Evolutionary conservation across 2,113 vertebrate genomes (phyloP).

Genomic region (Passer montanus): DNA sequence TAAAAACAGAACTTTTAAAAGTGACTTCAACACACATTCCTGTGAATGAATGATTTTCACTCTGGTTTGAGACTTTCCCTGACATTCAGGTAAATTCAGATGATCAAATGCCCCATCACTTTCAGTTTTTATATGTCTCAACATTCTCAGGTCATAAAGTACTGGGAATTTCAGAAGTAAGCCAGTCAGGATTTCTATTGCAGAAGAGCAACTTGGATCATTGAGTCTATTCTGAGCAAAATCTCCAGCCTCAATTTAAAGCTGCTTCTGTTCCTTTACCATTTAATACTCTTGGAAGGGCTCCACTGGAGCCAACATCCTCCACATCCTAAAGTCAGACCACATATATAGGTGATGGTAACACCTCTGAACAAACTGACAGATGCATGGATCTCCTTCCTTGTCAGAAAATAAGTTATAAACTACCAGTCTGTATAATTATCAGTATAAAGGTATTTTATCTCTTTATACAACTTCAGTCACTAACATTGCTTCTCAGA

Average conservation of each 20-base stretch:
- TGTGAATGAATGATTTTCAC: not conserved
- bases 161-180: not conserved
- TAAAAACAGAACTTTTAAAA: not conserved
- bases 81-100: not conserved
- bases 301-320: not conserved
- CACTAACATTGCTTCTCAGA: not conserved
- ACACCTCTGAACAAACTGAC: not conserved
- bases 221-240: not conserved
- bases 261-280: not conserved
- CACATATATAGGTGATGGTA: not conserved
- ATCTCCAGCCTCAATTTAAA: not conserved
- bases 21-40: not conserved
- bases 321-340: not conserved
- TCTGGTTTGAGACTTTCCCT: not conserved
- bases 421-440: not conserved
- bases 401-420: not conserved
- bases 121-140: not conserved
- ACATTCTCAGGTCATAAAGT: not conserved
- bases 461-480: not conserved
- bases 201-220: not conserved
- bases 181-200: not conserved
- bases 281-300: not conserved
- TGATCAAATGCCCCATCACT: not conserved
- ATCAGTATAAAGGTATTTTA: not conserved
- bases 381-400: not conserved